Base-by-base conservation (phyloP, 1,140 invertebrate genomes). In the Euglossa dilemma region DNA sequence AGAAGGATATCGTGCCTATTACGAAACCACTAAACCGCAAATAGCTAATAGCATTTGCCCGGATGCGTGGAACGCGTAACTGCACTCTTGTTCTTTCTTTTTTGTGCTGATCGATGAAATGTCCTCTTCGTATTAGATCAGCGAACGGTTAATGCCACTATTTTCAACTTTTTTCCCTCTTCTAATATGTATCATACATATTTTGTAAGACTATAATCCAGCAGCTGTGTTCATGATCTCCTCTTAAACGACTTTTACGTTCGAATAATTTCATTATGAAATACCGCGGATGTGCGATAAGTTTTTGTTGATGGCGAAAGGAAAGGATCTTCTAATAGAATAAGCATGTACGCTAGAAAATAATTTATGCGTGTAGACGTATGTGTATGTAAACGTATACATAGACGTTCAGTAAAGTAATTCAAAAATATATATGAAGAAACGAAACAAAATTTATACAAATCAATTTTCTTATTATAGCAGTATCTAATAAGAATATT, bases 1-100 rank as follows among this genome's bases (percentile, higher is more conserved):
- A 80, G 78, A 86, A 87, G 87, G 87, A 80, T 80, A 80, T 71
- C 75, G 72, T 84, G 76, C 87, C 80, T 86, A 80, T 89, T 85
- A 81, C 84, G 78, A 89, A 89, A 89, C 86, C 87, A 67, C 86
- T 83, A 87, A 87, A 87, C 86, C 86, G 64, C 86, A 87, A 87
- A 73, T 83, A 84, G 85, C 80, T 84, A 87, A 87, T 87, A 59
- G 61, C 85, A 63, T 70, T 86, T 83, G 80, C 83, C 80, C 81
- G 75, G 80, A 64, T 80, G 50, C 63, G 43, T 69, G 25, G 59
- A 67, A 50, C 54, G 52, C 71, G n/a, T 57, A 75, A 59, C 20
- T 76, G 25, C 16, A 18, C 16, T 54, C 23, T 14, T 54, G 18
- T 70, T 16, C 23, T 6, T 6, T 57, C 56, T 56, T 76, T 56